Base-by-base conservation (phyloP, 2,797 vertebrate genomes). In the Notoglanidium macrostoma region DNA sequence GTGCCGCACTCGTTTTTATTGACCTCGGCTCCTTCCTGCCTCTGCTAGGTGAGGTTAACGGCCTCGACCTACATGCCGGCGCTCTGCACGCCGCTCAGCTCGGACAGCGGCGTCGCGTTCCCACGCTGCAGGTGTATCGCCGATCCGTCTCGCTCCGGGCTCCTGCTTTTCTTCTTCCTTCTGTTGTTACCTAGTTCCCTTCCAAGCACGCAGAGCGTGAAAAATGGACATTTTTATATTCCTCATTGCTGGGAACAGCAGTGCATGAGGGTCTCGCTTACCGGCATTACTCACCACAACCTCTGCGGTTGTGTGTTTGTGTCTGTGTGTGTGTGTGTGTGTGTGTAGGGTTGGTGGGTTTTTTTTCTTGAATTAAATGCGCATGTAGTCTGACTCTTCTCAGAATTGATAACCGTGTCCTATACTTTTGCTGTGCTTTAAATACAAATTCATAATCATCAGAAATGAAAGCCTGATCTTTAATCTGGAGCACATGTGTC, bases 101-200 rank as follows among this genome's bases (percentile, higher is more conserved):
- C 86, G 44, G 87, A 86, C 89, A 51, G 65, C 72, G 70, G 89
- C 21, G 87, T 85, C 89, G 51, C 84, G 82, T 83, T 90, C 82
- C 76, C 54, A 54, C 65, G 57, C 87, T 55, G 80, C 80, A 73
- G 90, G 89, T 88, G 82, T 83, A 79, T 57, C 51, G 81, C 84
- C 8, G 49, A 74, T 86, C 67, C 14, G 77, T 46, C 57, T 68
- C 29, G 44, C 63, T 84, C 88, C 70, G 10, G 72, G 26, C 88
- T 5, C n/a, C 40, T 29, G 9, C 19, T 72, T 70, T 63, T 81
- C 61, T 49, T 61, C 32, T 19, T 29, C 29, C n/a, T 44, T 44
- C 14, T 9, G 70, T 46, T 26, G 70, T 46, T 73, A 5, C 0
- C 44, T 15, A 2, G 14, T 46, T 61, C 26, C n/a, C 17, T 29